Evolutionary conservation across 2,113 vertebrate species (phyloP), one percentile per base, ranked within the genome.

Genomic region (Zapornia atra): DNA sequence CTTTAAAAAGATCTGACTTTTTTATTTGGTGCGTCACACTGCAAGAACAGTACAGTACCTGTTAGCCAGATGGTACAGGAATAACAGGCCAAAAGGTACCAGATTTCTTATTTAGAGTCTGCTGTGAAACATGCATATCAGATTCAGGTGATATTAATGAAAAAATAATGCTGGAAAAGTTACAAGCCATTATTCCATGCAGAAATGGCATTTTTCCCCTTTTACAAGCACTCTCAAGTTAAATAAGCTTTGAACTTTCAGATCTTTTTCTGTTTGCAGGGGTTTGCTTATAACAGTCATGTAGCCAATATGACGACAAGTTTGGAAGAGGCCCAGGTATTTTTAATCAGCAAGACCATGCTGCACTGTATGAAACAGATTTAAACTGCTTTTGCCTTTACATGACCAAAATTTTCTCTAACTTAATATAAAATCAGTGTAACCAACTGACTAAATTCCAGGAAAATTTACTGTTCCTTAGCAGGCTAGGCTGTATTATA

Each of bases 1-100:
- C 96, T 97, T 98, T 98, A 95, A 98, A 98, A 97, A 97, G 95
- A 97, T 95, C 96, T 97, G 98, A 98, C 98, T 97, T 97, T 98
- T 98, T 97, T 98, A 98, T 97, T 98, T 97, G 96, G 79, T 92
- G 82, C 50, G 97, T 96, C 96, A 97, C 91, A 53, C 96, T 97
- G 96, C 93, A 97, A 94, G 97, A 98, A 92, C 97, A 97, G 95
- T 91, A 89, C 80, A 26, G 97, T 98, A 98, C 98, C 98, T 98
- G 98, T 84, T 91, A 78, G 91, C 97, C 98, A 98, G 98, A 98
- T 98, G 98, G 97, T 96, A 96, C 88, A 87, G 91, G 92, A 82
- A 97, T 90, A 94, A 64, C 88, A 97, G 83, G 96, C 97, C 96
- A 97, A 97, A 96, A 96, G 78, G 95, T 95, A 98, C 96, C 96